Base-by-base conservation (phyloP, 2,113 vertebrate genomes). In the Calypte anna region DNA sequence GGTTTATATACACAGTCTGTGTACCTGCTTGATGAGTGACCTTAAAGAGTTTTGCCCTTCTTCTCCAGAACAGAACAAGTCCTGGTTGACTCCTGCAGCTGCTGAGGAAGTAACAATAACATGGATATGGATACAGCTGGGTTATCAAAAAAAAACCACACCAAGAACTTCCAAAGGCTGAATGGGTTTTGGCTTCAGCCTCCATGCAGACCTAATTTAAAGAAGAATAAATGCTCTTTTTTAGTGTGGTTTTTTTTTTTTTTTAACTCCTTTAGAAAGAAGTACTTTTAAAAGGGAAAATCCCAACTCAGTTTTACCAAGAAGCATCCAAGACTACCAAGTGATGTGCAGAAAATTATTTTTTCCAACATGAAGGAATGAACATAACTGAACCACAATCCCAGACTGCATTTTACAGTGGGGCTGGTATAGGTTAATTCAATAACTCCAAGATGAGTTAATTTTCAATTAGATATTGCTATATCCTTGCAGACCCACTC, bases 201-300 rank as follows among this genome's bases (percentile, higher is more conserved):
- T 57, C 53, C 57, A 17, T 48, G 30, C 10, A 85, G 14, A 30
- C 9, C 12, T n/a, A 53, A 48, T 10, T 4, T 28, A 22, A 61
- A 53, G 21, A 62, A 77, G 7, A 70, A 70, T 17, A 12, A 63
- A 36, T 48, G 15, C 1, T 10, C 3, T 14, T 57, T 79, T 50
- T 30, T 28, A 62, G 69, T 38, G 8, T 22, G 40, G 40, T 40
- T 40, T 11, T 50, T 30, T 28, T 66, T 77, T 43, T 10, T 24
- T 50, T 4, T 64, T 53, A 73, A 73, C 2, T 44, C 6, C 12
- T 84, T 72, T 69, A 54, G 5, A 19, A 62, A 85, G 22, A 9
- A 40, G 5, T 40, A 76, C 55, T 94, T 96, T 94, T 80, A 92
- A n/a, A 80, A 95, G 51, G 46, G 68, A 58, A 58, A 93, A 83